Conservation (phyloP, 2,797 vertebrate genomes). For the Darevskia mixta region DNA sequence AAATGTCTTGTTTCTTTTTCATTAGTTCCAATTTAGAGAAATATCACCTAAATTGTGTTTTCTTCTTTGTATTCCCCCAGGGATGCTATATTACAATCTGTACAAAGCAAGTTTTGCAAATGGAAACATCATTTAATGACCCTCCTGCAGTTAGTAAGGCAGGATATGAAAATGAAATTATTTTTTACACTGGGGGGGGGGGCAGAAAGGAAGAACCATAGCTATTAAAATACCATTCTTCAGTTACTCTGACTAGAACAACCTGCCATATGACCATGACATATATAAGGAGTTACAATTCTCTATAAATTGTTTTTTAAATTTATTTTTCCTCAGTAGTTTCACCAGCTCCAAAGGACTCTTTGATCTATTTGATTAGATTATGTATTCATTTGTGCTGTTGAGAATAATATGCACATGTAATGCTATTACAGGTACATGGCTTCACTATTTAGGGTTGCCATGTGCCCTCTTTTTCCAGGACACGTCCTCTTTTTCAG, state of each 20-base stretch:
- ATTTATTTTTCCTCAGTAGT: neutral
- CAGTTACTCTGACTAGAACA: neutral
- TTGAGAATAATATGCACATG: neutral
- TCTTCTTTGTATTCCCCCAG: constrained; percentile 16
- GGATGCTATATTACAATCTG: constrained; percentile 22
- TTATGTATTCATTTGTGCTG: neutral
- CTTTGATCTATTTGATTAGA: neutral
- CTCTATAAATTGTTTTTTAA: neutral
- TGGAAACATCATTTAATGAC: constrained; percentile 48
- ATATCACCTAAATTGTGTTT: constrained; percentile 36
- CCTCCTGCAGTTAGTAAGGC: constrained; percentile 1
- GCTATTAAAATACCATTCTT: constrained; percentile 1
- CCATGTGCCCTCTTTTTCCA: too few species aligned
- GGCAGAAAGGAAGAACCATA: constrained; percentile 7
- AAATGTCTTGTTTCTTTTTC: constrained; percentile 43
- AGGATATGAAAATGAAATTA: neutral
- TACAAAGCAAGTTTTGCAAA: constrained; percentile 12
- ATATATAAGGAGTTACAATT: neutral
- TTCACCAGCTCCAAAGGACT: neutral
- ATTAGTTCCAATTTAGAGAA: constrained; percentile 57
- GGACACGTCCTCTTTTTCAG: too few species aligned
- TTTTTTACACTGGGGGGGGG: neutral
- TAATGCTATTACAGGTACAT: neutral
- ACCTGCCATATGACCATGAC: neutral
- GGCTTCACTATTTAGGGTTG: neutral